These are phyloP conservation scores for Coenobita brevimanus DNA, from an alignment of 1,140 invertebrate genomes.

Conservation along the genomic window DNA sequence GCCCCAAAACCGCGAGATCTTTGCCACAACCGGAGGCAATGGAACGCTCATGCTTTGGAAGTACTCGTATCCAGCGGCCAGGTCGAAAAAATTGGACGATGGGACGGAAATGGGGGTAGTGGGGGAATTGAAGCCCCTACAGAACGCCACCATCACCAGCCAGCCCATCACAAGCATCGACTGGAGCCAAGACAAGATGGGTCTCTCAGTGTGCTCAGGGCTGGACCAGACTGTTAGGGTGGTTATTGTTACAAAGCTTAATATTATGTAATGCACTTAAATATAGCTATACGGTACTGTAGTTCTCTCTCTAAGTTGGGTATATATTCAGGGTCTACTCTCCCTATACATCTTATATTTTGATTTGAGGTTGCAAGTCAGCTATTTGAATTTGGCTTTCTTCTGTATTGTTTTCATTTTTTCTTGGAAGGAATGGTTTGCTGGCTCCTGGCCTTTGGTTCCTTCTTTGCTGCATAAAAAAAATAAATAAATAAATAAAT, in stretches of 20 bases:
- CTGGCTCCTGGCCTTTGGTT: no score
- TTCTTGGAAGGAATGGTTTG: no score
- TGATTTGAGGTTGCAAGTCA: no score
- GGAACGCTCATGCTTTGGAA: slow-evolving; percentile 93
- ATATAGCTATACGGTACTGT: no score
- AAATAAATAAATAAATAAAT: no score
- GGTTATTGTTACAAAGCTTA: slow-evolving; percentile 91
- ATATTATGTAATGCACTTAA: slow-evolving; percentile 77
- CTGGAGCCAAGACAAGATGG: slow-evolving; percentile 93
- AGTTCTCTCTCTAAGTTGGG: no score
- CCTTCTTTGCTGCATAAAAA: no score
- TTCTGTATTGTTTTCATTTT: no score
- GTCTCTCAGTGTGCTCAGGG: slow-evolving; percentile 89
- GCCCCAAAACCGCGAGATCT: slow-evolving; percentile 96
- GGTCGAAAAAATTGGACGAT: slow-evolving; percentile 81
- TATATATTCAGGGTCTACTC: no score
- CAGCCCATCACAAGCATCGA: slow-evolving; percentile 93
- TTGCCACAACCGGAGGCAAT: slow-evolving; percentile 90
- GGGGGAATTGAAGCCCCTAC: slow-evolving; percentile 84
- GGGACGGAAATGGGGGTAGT: slow-evolving; percentile 83
- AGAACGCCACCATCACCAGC: slow-evolving; percentile 86
- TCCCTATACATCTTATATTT: no score
- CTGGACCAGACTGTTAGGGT: slow-evolving; percentile 95
- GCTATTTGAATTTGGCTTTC: no score
- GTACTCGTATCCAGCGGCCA: slow-evolving; percentile 90